Base-by-base conservation (phyloP, 2,888 invertebrate species). In the Tortrix viridana region DNA sequence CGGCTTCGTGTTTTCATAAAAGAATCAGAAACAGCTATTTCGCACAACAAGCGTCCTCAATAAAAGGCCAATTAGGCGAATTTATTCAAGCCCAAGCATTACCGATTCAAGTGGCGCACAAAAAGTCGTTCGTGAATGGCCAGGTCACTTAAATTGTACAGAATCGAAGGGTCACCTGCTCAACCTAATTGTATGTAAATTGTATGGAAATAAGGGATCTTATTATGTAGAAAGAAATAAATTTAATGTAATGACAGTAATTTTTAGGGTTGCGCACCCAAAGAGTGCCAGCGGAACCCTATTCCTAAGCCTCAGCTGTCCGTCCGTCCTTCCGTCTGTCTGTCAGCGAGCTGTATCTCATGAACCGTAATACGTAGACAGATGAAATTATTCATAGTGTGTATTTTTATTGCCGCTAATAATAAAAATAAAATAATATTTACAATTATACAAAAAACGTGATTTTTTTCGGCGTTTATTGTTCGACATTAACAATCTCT, bases 101-200 rank as follows among this genome's bases (percentile, higher is more conserved):
- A 52, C 37, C 19, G 38, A 53, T 53, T 44, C 43, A 55, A 55
- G 54, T 32, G 26, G 43, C 54, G 43, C 26, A 18, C 43, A 44
- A 44, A 55, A 43, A 43, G 41, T 43, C 54, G 26, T 18, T 55
- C 54, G 23, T 44, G 54, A 53, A 41, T 53, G 41, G 53, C 26
- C 43, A 14, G 26, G 26, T 43, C 54, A 19, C 26, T 55, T 44
- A 55, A 55, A 55, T 44, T 44, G 44, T 26, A 44, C 53, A 26
- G 37, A 41, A 53, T 55, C 54, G 26, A 55, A 55, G 54, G 44
- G 19, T 41, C 53, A 53, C 38, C 38, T 53, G 53, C 53, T 53
- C 41, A 2, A 55, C 53, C 60, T 67, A 79, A 83, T 81, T 75
- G 69, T 69, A 81, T 81, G 80, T 76, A 82, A 80, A 82, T 71